A percentile compares a stretch with the other conserved stretches of the same genome.
phyloP scores from a whole-genome alignment of 2,888 invertebrate genomes.

The Dioctria rufipes region DNA sequence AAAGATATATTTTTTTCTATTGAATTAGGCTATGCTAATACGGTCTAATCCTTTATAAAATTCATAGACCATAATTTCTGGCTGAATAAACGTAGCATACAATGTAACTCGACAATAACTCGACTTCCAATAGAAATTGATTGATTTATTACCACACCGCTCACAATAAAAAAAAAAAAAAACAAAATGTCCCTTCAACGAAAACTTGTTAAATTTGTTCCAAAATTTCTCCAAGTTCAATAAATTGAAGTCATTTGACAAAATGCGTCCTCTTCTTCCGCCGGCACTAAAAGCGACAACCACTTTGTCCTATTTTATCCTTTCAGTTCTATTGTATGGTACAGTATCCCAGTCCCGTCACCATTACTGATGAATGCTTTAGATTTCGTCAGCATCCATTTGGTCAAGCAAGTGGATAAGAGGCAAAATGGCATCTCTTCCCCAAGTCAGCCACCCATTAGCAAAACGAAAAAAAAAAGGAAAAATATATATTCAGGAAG shows the following conservation, averaged over 20 bases:
- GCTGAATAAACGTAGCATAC: no score
- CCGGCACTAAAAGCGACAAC: constrained; percentile 17
- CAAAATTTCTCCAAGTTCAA: neutral
- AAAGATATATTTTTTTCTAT: no score
- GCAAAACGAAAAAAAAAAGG: constrained; percentile 13
- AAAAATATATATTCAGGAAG: constrained; percentile 11
- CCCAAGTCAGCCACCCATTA: constrained; percentile 20
- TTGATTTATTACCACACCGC: no score
- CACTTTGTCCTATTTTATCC: constrained; percentile 15
- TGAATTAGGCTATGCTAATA: no score
- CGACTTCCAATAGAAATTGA: no score
- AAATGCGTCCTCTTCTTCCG: constrained; percentile 11
- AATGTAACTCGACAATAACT: no score
- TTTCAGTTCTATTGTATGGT: constrained; percentile 15
- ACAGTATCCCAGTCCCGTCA: neutral
- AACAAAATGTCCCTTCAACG: neutral
- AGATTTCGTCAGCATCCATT: constrained; percentile 36
- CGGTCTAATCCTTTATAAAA: no score
- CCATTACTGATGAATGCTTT: constrained; percentile 4
- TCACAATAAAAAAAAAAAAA: no score
- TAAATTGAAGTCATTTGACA: constrained; percentile 5
- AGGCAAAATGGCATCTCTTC: constrained; percentile 13
- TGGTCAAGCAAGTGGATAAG: constrained; percentile 47
- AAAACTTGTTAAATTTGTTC: neutral
- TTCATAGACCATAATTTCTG: no score